These are phyloP conservation scores for Sminthopsis crassicaudata DNA, from an alignment of 2,113 vertebrate genomes.

Conservation along the genomic window DNA sequence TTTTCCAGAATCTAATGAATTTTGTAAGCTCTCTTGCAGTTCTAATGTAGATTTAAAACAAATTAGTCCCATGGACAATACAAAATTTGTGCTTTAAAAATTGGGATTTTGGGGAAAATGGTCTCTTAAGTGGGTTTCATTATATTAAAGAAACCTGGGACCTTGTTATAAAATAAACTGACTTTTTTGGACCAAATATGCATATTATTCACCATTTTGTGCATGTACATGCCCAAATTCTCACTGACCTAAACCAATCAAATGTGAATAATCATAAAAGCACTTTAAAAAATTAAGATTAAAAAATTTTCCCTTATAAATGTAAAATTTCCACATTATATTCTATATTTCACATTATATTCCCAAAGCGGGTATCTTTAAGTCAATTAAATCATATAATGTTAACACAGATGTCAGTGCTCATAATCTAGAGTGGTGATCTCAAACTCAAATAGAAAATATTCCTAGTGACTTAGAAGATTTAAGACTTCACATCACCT, in stretches of 20 bases:
- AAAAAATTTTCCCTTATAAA: neutral
- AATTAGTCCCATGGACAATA: neutral
- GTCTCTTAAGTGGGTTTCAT: neutral
- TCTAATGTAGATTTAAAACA: neutral
- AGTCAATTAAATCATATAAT: neutral
- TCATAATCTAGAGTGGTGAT: neutral
- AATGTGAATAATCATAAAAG: neutral
- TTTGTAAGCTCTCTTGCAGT: neutral
- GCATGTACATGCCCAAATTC: neutral
- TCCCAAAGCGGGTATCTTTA: neutral
- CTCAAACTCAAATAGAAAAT: neutral
- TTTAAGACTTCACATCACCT: neutral
- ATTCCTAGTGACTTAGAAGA: neutral
- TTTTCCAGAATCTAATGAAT: neutral
- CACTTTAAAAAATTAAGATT: neutral
- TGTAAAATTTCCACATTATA: neutral
- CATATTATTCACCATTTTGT: neutral
- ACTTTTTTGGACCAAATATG: neutral
- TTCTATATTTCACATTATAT: neutral
- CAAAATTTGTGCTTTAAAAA: neutral
- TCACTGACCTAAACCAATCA: neutral
- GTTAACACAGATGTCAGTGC: neutral
- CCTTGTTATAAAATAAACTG: neutral
- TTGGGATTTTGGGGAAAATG: neutral
- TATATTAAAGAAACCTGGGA: neutral